Evolutionary conservation across 2,113 vertebrate genomes (phyloP).

Genomic region (Epinephelus fuscoguttatus): DNA sequence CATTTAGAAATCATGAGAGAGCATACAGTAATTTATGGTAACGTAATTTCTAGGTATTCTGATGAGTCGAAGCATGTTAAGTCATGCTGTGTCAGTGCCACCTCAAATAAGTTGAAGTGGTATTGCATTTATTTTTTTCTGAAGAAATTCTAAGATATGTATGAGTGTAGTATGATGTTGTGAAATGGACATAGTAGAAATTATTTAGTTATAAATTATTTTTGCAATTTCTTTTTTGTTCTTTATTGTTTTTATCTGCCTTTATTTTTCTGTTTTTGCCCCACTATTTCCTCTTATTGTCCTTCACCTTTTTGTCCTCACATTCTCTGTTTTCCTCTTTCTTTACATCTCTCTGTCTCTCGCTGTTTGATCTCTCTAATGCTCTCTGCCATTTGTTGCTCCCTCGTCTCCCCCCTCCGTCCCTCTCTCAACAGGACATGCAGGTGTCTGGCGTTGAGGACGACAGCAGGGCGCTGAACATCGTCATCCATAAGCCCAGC

Average conservation of each 20-base stretch:
- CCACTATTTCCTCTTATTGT: not conserved
- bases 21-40: not conserved
- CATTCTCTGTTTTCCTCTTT: not conserved
- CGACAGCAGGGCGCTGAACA: constrained; percentile 95
- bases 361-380: no score
- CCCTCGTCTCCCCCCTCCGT: not conserved
- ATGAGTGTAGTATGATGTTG: not conserved
- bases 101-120: not conserved
- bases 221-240: not conserved
- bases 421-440: constrained; percentile 89
- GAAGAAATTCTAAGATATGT: not conserved
- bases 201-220: no score
- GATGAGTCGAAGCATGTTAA: not conserved
- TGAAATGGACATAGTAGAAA: not conserved
- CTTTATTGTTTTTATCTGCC: not conserved
- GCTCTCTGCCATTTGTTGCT: no score
- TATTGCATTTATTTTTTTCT: not conserved
- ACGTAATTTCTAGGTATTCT: not conserved
- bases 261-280: not conserved
- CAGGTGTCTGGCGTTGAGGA: constrained; percentile 98
- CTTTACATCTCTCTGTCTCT: not conserved
- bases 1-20: not conserved
- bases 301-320: not conserved
- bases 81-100: not conserved
- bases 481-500: constrained; percentile 96